phyloP scores from a whole-genome alignment of 2,888 invertebrate genomes.

The Anoplius nigerrimus region DNA sequence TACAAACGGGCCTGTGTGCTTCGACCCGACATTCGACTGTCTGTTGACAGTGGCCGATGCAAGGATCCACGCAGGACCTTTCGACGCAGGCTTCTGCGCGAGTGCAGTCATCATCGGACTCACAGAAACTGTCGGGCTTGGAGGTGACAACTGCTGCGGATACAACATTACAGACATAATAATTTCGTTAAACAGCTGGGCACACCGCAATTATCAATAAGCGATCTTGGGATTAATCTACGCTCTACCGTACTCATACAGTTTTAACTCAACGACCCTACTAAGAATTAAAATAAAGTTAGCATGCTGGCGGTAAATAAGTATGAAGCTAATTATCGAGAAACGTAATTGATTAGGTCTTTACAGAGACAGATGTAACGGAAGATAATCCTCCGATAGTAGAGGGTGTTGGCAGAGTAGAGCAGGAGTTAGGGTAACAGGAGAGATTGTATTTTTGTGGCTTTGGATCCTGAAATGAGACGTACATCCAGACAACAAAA shows the following conservation, averaged over 20 bases:
- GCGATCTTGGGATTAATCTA: constrained; percentile 48
- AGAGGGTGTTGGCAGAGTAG: constrained; percentile 54
- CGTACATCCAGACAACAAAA: constrained; percentile 48
- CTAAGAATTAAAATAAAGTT: constrained; percentile 50
- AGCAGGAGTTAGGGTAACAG: constrained; percentile 49
- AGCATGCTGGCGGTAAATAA: constrained; percentile 59
- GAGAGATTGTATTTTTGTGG: constrained; percentile 50
- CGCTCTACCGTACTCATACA: constrained; percentile 46
- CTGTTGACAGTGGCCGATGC: constrained; percentile 85
- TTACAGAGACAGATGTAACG: constrained; percentile 74
- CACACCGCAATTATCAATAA: constrained; percentile 38
- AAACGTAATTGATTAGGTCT: constrained; percentile 61
- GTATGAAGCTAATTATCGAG: constrained; percentile 44
- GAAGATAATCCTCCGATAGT: constrained; percentile 64
- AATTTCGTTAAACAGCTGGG: constrained; percentile 28
- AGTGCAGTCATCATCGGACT: constrained; percentile 89
- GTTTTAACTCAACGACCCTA: constrained; percentile 47
- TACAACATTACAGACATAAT: constrained; percentile 69
- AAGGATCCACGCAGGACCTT: constrained; percentile 88
- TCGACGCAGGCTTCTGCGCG: constrained; percentile 89
- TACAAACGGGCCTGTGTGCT: constrained; percentile 89
- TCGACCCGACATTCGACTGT: constrained; percentile 87
- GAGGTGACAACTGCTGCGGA: constrained; percentile 75
- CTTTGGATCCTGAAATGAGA: constrained; percentile 47
- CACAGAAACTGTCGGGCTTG: constrained; percentile 81